A percentile compares a stretch with the other conserved stretches of the same genome.
Conservation (phyloP, 2,888 invertebrate species). For the Camponotus fellah region DNA sequence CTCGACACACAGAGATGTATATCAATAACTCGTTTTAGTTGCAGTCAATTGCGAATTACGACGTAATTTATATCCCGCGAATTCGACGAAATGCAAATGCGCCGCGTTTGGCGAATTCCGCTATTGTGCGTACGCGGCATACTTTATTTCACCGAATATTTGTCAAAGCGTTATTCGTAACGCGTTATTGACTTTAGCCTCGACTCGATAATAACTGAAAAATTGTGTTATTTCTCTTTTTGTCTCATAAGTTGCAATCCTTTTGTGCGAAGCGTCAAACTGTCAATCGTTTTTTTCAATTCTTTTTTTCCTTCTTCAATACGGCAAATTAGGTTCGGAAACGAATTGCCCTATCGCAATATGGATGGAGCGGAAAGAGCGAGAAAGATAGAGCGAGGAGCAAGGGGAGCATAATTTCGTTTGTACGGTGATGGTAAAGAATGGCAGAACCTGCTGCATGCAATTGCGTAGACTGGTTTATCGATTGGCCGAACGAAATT, state of each 20-base stretch:
- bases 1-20: slow-evolving; percentile 32
- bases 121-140: slow-evolving; percentile 5
- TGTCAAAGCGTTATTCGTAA: slow-evolving; percentile 20
- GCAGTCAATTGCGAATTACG: slow-evolving; percentile 29
- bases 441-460: slow-evolving; percentile 51
- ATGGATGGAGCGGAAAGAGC: not conserved
- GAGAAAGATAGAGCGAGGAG: not conserved
- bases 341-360: slow-evolving; percentile 53
- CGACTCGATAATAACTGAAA: slow-evolving; percentile 1
- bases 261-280: slow-evolving; percentile 21
- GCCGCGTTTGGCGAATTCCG: slow-evolving; percentile 16
- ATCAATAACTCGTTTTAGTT: slow-evolving; percentile 32
- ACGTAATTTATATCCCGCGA: slow-evolving; percentile 25
- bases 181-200: not conserved
- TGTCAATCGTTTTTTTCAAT: slow-evolving; percentile 21
- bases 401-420: slow-evolving; percentile 51
- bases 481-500: slow-evolving; percentile 64
- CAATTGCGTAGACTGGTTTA: slow-evolving; percentile 60
- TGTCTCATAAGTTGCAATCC: slow-evolving; percentile 1
- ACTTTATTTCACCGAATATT: slow-evolving; percentile 14
- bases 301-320: slow-evolving; percentile 28
- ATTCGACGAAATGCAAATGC: slow-evolving; percentile 39
- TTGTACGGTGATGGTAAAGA: slow-evolving; percentile 55
- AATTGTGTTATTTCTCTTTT: not conserved
- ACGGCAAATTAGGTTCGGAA: slow-evolving; percentile 44